A percentile compares a stretch with the other conserved stretches of the same genome.
Conservation (phyloP, 2,888 invertebrate genomes). For the Merodon equestris region DNA sequence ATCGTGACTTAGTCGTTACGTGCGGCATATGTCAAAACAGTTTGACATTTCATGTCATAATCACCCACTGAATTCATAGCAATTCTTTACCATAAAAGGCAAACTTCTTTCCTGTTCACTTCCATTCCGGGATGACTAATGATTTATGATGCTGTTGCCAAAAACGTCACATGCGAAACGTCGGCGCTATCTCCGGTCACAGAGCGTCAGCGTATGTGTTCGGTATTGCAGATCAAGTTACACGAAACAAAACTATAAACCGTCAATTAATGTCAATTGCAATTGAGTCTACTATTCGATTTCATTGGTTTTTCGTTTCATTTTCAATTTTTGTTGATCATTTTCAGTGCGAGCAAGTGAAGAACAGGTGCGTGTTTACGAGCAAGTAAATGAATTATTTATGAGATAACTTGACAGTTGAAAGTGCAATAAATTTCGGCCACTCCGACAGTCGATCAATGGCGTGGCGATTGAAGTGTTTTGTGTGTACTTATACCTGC, state of each 20-base stretch:
- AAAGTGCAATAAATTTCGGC: slow-evolving; percentile 58
- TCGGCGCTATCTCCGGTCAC: too few relatives aligned
- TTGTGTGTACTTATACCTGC: too few relatives aligned
- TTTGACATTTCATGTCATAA: slow-evolving; percentile 62
- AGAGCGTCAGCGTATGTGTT: too few relatives aligned
- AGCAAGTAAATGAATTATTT: slow-evolving; percentile 55
- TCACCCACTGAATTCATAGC: slow-evolving; percentile 32
- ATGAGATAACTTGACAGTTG: slow-evolving; percentile 49
- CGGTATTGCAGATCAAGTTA: slow-evolving; percentile 37
- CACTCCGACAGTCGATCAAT: slow-evolving; percentile 22
- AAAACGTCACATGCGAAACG: background rate
- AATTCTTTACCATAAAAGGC: slow-evolving; percentile 53
- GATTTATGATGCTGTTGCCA: slow-evolving; percentile 34
- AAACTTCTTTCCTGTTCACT: slow-evolving; percentile 53
- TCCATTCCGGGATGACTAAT: slow-evolving; percentile 48
- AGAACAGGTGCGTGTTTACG: slow-evolving; percentile 51
- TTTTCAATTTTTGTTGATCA: slow-evolving; percentile 7
- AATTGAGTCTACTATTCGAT: slow-evolving; percentile 49
- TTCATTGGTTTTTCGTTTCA: too few relatives aligned
- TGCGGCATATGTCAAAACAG: slow-evolving; percentile 46
- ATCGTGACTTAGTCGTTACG: slow-evolving; percentile 55
- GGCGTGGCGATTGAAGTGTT: background rate
- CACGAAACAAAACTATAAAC: slow-evolving; percentile 45
- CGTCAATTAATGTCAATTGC: slow-evolving; percentile 65
- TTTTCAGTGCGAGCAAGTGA: slow-evolving; percentile 29